A percentile compares a stretch with the other conserved stretches of the same genome.
Evolutionary conservation across 30 jellyfish, hydroid and myxozoan genomes (phyloP).

Genomic region (Aurelia coerulea): DNA sequence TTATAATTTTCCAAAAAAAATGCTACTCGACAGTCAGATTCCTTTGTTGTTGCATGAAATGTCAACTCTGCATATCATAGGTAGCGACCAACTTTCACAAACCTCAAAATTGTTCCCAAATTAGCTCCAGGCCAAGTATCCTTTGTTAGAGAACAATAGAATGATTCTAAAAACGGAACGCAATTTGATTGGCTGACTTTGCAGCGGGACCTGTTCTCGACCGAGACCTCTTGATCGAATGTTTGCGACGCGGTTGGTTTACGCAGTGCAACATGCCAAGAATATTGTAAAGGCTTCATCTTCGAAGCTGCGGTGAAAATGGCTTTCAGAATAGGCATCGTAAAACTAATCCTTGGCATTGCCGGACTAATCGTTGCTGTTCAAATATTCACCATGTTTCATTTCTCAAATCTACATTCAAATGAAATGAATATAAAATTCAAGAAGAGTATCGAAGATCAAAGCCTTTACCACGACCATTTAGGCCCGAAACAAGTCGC

Average conservation of each 20-base stretch:
- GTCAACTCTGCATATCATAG: no score
- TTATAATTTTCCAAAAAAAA: no score
- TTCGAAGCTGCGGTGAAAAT: slow-evolving; percentile 2
- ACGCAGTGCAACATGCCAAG: no score
- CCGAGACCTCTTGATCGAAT: slow-evolving; percentile 55
- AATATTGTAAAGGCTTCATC: no score
- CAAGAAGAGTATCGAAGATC: slow-evolving; percentile 35
- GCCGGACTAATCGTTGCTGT: slow-evolving; percentile 87
- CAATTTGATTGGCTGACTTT: slow-evolving; percentile 13
- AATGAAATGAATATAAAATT: slow-evolving; percentile 46
- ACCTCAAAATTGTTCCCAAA: no score
- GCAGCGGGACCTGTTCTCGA: slow-evolving; percentile 51
- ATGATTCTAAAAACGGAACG: slow-evolving; percentile 9
- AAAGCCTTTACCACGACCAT: neutral
- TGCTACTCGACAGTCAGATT: no score
- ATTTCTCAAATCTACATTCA: slow-evolving; percentile 60
- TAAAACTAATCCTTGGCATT: slow-evolving; percentile 69
- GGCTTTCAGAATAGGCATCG: slow-evolving; percentile 71
- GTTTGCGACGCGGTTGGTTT: slow-evolving; percentile 35
- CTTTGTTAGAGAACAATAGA: no score
- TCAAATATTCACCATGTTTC: slow-evolving; percentile 69
- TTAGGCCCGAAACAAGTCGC: slow-evolving; percentile 40
- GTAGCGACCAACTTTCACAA: no score
- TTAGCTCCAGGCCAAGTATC: no score
- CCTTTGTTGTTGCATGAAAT: no score